Conservation (phyloP, 2,113 vertebrate species). For the Protobothrops flavoviridis region DNA sequence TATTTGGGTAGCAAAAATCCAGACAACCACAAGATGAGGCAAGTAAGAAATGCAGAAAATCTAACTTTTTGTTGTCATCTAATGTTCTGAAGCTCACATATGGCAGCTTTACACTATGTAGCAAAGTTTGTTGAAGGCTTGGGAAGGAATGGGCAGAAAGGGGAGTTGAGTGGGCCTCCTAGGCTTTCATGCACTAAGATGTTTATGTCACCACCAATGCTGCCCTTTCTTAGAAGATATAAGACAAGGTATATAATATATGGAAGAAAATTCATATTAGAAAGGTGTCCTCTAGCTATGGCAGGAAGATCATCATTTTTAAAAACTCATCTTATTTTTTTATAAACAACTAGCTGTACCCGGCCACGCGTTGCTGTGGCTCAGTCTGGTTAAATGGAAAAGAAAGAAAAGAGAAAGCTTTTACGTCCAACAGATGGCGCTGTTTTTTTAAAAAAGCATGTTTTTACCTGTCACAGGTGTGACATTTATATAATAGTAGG, state of each 20-base stretch:
- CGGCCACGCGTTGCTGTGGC: too few species aligned
- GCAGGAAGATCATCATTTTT: not conserved
- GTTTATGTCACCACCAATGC: not conserved
- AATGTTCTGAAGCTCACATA: not conserved
- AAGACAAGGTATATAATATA: not conserved
- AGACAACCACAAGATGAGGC: not conserved
- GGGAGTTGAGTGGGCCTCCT: not conserved
- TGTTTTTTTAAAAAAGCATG: too few species aligned
- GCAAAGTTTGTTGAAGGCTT: not conserved
- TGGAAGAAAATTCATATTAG: not conserved
- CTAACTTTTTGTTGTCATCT: not conserved
- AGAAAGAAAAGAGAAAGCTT: too few species aligned
- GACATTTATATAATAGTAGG: too few species aligned
- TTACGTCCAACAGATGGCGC: too few species aligned
- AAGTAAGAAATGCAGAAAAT: not conserved
- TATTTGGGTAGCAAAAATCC: not conserved
- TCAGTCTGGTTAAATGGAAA: too few species aligned
- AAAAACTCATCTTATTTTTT: not conserved
- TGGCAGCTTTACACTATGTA: not conserved
- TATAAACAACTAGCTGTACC: not conserved
- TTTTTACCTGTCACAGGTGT: too few species aligned
- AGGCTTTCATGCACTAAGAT: not conserved
- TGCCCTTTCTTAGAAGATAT: not conserved
- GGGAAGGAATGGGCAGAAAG: not conserved
- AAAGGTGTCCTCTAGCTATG: not conserved